Evolutionary conservation across 2,113 vertebrate species (phyloP), one percentile per base, ranked within the genome.

Genomic region (Nycticryphes semicollaris): DNA sequence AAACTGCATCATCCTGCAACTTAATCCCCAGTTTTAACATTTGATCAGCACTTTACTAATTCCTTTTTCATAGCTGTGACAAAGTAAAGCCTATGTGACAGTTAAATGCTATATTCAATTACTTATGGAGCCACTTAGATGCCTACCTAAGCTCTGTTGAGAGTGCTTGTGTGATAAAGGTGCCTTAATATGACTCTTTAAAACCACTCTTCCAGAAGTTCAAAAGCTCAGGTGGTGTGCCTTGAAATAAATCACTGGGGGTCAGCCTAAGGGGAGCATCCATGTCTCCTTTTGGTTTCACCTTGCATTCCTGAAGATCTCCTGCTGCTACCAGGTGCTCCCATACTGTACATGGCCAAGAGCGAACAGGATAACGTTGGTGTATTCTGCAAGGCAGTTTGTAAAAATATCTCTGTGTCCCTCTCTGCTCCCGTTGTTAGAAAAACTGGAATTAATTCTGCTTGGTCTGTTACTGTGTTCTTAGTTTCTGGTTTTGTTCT

Each of bases 191-290:
- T 20, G 14, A 68, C 33, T 48, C 12, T 2, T 35, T 12, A 63
- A 43, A 72, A 43, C 33, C 31, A 1, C 73, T 84, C 6, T 39
- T 64, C 6, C 0, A 8, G 19, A 60, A 48, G 37, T 54, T 66
- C 1, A 50, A 57, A 84, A 89, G 24, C 35, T 84, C 37, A 75
- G 43, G 41, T 90, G 60, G 87, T 1, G 1, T 62, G 62, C 68
- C 62, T 95, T 81, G 89, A 95, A 95, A 93, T 90, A 93, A 89
- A 92, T 37, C 6, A 7, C 7, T 67, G 78, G 45, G 57, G 64
- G 14, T 50, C 62, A 87, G 19, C 41, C 35, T 7, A 9, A 33
- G 79, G 79, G 33, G 59, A 66, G 39, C 47, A 72, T 67, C 60
- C 1, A 8, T 84, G 54, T 82, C 64, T 59, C 25, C 56, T 76